Conservation (phyloP, 2,797 vertebrate genomes). For the Myripristis murdjan region DNA sequence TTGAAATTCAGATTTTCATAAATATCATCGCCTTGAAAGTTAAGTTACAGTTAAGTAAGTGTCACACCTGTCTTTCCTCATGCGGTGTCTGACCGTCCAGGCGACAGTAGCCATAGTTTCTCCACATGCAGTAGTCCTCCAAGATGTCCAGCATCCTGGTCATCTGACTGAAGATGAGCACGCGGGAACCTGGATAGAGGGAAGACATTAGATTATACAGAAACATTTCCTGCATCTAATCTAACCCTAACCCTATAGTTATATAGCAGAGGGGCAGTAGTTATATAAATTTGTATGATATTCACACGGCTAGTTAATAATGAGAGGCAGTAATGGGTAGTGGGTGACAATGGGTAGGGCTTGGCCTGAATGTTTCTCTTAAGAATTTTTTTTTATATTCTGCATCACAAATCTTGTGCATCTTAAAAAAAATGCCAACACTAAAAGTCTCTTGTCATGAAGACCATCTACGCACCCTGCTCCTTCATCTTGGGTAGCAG, state of each 20-base stretch:
- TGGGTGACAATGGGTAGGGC: no score
- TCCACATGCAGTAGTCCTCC: slow-evolving; percentile 99
- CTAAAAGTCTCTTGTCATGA: not conserved
- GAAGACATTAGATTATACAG: not conserved
- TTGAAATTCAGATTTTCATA: not conserved
- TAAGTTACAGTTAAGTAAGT: not conserved
- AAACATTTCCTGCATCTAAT: no score
- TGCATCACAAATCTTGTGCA: not conserved
- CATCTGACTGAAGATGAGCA: slow-evolving; percentile 99
- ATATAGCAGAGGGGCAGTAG: no score
- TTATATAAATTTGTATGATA: no score
- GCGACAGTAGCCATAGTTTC: slow-evolving; percentile 95
- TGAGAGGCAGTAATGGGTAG: no score
- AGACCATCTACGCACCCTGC: slow-evolving; percentile 87
- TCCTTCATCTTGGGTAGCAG: slow-evolving; percentile 95
- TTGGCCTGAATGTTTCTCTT: no score
- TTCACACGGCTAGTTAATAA: no score
- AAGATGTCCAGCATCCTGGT: slow-evolving; percentile 97
- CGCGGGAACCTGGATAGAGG: slow-evolving; percentile 89
- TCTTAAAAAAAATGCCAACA: not conserved
- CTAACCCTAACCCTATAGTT: no score
- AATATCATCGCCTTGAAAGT: not conserved
- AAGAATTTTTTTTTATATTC: no score
- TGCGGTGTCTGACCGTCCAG: slow-evolving; percentile 98
- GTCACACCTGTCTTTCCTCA: slow-evolving; percentile 95